Percentiles rank a stretch among this genome's conserved stretches.
phyloP scores from a whole-genome alignment of 2,888 invertebrate species.

The Tachina lurida region DNA sequence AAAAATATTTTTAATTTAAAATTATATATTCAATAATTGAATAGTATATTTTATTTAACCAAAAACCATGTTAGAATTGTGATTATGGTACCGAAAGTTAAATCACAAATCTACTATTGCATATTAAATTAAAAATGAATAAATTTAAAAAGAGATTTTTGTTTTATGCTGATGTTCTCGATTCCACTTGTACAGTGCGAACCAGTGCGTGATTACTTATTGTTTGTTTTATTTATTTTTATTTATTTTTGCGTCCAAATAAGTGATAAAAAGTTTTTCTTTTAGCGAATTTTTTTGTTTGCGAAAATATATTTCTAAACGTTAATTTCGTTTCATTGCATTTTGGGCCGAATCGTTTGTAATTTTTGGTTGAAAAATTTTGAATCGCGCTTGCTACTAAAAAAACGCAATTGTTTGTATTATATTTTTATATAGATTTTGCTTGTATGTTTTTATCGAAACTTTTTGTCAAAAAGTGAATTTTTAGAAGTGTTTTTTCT shows the following conservation, averaged over 20 bases:
- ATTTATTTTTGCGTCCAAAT: slow-evolving; percentile 75
- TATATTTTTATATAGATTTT: slow-evolving; percentile 69
- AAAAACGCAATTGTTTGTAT: slow-evolving; percentile 80
- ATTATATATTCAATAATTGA: slow-evolving; percentile 70
- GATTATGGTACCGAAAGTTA: slow-evolving; percentile 27
- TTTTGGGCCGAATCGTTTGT: slow-evolving; percentile 68
- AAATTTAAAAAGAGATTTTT: slow-evolving; percentile 53
- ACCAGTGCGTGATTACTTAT: slow-evolving; percentile 36
- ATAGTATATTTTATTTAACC: slow-evolving; percentile 73
- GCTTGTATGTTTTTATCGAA: slow-evolving; percentile 73
- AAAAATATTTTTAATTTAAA: slow-evolving; percentile 67
- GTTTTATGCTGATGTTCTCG: slow-evolving; percentile 59
- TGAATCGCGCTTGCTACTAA: slow-evolving; percentile 81
- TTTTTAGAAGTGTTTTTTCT: slow-evolving; percentile 56
- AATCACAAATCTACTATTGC: slow-evolving; percentile 78
- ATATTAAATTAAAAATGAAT: slow-evolving; percentile 69
- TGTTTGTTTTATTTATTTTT: slow-evolving; percentile 39
- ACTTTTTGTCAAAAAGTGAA: slow-evolving; percentile 67
- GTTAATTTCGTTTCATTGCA: slow-evolving; percentile 64
- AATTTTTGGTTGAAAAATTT: slow-evolving; percentile 49
- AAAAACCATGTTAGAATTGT: slow-evolving; percentile 72
- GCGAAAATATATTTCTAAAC: slow-evolving; percentile 62
- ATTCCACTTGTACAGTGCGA: slow-evolving; percentile 5
- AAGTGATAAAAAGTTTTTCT: slow-evolving; percentile 79
- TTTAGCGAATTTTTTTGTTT: slow-evolving; percentile 61